A percentile compares a stretch with the other conserved stretches of the same genome.
phyloP scores from a whole-genome alignment of 1,140 invertebrate genomes.

The Eupristina koningsbergeri region DNA sequence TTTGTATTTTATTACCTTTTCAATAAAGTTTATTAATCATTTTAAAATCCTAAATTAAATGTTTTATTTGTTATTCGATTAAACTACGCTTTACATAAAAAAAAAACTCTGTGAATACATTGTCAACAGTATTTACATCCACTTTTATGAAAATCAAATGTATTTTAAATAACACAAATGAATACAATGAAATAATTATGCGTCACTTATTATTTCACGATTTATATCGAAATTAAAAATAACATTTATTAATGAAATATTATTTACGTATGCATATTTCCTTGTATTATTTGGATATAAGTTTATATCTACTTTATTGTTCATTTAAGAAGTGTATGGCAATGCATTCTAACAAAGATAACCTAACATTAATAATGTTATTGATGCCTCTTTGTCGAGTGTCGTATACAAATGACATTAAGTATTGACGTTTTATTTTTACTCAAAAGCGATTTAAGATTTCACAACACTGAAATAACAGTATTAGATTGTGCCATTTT shows the following conservation, averaged over 20 bases:
- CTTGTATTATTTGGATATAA: slow-evolving; percentile 14
- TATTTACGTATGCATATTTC: background rate
- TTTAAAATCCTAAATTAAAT: too few species aligned
- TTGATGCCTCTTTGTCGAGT: slow-evolving; percentile 44
- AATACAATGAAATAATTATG: background rate
- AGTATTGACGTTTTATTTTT: slow-evolving; percentile 43
- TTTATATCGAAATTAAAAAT: background rate
- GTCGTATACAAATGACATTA: slow-evolving; percentile 12
- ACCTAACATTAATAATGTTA: slow-evolving; percentile 42
- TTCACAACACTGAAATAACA: slow-evolving; percentile 40
- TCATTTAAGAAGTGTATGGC: slow-evolving; percentile 8
- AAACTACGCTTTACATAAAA: too few species aligned
- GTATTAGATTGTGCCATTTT: slow-evolving; percentile 23
- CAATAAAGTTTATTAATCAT: too few species aligned
- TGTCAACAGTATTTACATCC: too few species aligned
- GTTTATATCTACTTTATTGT: slow-evolving; percentile 10
- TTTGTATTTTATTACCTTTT: too few species aligned
- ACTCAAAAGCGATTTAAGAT: slow-evolving; percentile 33
- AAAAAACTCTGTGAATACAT: too few species aligned
- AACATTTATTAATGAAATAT: slow-evolving; percentile 13
- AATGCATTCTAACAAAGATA: slow-evolving; percentile 37
- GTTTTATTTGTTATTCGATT: too few species aligned
- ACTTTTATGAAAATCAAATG: background rate
- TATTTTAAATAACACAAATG: background rate
- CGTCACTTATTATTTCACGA: too few species aligned